Percentiles rank a stretch among this genome's conserved stretches.
Evolutionary conservation across 30 jellyfish, hydroid and myxozoan genomes (phyloP).

Genomic region (Aurelia sp.): DNA sequence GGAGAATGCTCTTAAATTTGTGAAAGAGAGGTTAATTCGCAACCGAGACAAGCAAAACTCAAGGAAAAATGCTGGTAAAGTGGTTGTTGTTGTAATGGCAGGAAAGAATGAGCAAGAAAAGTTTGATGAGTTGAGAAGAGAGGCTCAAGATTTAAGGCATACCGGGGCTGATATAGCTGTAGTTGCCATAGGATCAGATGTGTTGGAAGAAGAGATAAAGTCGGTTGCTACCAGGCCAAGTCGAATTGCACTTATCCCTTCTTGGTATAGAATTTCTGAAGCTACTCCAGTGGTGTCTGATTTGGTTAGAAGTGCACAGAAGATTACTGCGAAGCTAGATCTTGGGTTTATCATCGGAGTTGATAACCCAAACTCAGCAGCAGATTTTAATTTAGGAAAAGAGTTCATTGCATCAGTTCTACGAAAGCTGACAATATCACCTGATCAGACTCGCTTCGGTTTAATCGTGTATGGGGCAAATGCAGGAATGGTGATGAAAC

Average conservation of each 20-base stretch:
- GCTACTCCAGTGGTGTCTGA: slow-evolving; percentile 7
- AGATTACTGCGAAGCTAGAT: slow-evolving; percentile 15
- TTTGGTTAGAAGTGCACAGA: slow-evolving; percentile 8
- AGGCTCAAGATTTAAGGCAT: slow-evolving; percentile 9
- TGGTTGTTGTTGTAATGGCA: slow-evolving; percentile 31
- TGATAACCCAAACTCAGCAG: slow-evolving; percentile 20
- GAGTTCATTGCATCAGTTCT: background rate
- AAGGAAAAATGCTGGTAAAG: slow-evolving; percentile 13
- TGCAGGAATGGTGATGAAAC: slow-evolving; percentile 35
- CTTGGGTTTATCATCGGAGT: slow-evolving; percentile 76
- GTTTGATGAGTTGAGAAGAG: background rate
- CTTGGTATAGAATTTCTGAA: slow-evolving; percentile 1
- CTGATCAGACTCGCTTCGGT: slow-evolving; percentile 37
- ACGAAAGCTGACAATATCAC: slow-evolving; percentile 23
- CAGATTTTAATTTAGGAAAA: slow-evolving; percentile 16
- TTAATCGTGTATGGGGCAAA: slow-evolving; percentile 38
- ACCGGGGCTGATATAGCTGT: slow-evolving; percentile 31
- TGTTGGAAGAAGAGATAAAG: slow-evolving; percentile 13
- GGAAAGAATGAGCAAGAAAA: slow-evolving; percentile 1
- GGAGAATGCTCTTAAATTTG: background rate
- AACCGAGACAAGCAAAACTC: background rate
- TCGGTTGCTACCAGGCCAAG: slow-evolving; percentile 19
- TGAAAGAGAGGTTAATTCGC: background rate
- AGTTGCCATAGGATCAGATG: slow-evolving; percentile 56
- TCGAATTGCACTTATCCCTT: background rate